Evolutionary conservation across 2,113 vertebrate genomes (phyloP), one percentile per base, ranked within the genome.

Genomic region (Reinhardtius hippoglossoides): DNA sequence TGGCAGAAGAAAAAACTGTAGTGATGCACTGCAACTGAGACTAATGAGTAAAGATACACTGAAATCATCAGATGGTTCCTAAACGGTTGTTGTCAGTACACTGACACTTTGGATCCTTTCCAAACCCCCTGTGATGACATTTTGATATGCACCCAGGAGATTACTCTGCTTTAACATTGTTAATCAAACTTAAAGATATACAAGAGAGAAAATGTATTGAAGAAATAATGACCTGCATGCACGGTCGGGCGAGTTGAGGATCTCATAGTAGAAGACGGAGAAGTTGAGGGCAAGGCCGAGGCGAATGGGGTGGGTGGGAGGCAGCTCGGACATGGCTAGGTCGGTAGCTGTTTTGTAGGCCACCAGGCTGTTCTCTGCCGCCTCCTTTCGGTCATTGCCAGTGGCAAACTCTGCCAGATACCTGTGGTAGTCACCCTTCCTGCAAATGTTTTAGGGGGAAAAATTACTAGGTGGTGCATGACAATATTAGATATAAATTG

Each of bases 241-340:
- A 79, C 97, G 97, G 93, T 99, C 98, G 42, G 98, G 97, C 78
- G 98, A 99, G 94, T 99, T 99, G 95, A 99, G 97, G 92, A 99
- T 99, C 97, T 99, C 98, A 85, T 99, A 99, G 92, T 99, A 99
- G 94, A 99, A 99, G 94, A 99, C 97, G 2, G 98, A 99, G 94
- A 99, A 99, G 92, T 99, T 99, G 93, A 99, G 97, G 83, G 98
- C 98, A 40, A 99, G 97, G 87, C 98, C 98, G 88, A 99, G 94
- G 87, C 98, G 98, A 88, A 99, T 99, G 20, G 98, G 98, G 91
- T 99, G 98, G 59, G 97, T 99, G 81, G 98, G 96, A 2, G 97
- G 96, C 90, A 99, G 97, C 94, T 97, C 97, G 87, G 94, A 94
- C 95, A 97, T 98, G 93, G 98, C 98, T 74, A 99, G 96, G 88